Conservation (phyloP, 1,140 invertebrate species). For the Agraylea sexmaculata region DNA sequence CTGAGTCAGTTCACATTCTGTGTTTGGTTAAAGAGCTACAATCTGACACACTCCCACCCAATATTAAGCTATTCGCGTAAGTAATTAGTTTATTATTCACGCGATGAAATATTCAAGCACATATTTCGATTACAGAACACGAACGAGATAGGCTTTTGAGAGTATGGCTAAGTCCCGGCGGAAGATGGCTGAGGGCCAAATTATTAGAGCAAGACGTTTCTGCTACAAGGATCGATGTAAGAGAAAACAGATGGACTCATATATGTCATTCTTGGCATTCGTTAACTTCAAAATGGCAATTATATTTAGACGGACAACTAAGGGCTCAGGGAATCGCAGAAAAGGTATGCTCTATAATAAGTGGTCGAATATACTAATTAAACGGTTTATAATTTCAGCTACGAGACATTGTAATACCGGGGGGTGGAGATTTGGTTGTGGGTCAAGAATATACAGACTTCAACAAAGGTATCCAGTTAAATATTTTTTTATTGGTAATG, state of each 20-base stretch:
- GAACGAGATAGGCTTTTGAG: conserved; percentile 45
- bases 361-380: conserved; percentile 1
- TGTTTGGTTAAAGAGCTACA: conserved; percentile 47
- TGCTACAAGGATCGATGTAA: conserved; percentile 31
- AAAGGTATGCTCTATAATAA: conserved; percentile 32
- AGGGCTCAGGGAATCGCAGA: conserved; percentile 33
- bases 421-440: conserved; percentile 48
- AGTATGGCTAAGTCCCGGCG: conserved; percentile 46
- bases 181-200: conserved; percentile 41
- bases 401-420: conserved; percentile 38
- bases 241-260: conserved; percentile 48
- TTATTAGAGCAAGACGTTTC: conserved; percentile 41
- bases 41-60: conserved; percentile 46
- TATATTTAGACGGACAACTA: conserved; percentile 47
- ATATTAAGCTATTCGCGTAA: conserved; percentile 55
- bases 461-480: conserved; percentile 33
- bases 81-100: conserved; percentile 22
- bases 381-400: conserved; percentile 31
- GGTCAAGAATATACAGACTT: conserved; percentile 55
- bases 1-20: conserved; percentile 55
- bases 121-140: conserved; percentile 35
- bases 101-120: background rate
- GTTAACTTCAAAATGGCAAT: conserved; percentile 41
- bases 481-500: conserved; percentile 3
- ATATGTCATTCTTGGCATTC: conserved; percentile 54